Evolutionary conservation across 2,113 vertebrate genomes (phyloP).

Genomic region (Tiliqua scincoides): DNA sequence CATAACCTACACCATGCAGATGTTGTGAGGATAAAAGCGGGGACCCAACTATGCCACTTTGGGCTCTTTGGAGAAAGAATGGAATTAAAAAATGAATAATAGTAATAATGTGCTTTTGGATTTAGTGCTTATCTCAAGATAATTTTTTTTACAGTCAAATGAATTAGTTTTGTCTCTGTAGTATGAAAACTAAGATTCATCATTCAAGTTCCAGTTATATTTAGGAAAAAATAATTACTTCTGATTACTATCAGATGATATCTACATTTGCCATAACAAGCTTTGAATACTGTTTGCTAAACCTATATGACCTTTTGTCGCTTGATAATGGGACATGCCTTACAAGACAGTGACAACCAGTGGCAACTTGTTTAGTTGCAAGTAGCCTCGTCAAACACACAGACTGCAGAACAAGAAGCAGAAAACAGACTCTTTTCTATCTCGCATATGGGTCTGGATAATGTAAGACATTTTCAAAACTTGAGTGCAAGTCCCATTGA

Average conservation of each 20-base stretch:
- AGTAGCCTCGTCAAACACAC: neutral
- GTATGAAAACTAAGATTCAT: neutral
- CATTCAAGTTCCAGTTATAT: neutral
- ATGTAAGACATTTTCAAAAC: neutral
- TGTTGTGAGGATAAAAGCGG: neutral
- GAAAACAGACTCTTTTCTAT: neutral
- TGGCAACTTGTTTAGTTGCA: constrained; percentile 37
- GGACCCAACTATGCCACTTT: neutral
- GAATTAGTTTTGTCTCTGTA: neutral
- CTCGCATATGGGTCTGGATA: neutral
- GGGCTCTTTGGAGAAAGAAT: no score
- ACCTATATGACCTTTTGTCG: neutral
- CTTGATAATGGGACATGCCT: neutral
- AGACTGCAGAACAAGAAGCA: neutral
- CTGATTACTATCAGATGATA: neutral
- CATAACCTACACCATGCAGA: no score
- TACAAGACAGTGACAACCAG: constrained; percentile 61
- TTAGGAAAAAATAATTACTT: neutral
- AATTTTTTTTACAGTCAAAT: neutral
- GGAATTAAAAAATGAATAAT: no score
- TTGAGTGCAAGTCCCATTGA: neutral
- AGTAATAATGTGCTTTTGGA: neutral
- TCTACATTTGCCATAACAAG: neutral
- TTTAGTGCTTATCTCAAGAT: neutral
- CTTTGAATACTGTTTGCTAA: neutral